A percentile compares a stretch with the other conserved stretches of the same genome.
These are phyloP conservation scores for Xylophagus ater DNA, from an alignment of 2,888 invertebrate genomes.

Conservation along the genomic window DNA sequence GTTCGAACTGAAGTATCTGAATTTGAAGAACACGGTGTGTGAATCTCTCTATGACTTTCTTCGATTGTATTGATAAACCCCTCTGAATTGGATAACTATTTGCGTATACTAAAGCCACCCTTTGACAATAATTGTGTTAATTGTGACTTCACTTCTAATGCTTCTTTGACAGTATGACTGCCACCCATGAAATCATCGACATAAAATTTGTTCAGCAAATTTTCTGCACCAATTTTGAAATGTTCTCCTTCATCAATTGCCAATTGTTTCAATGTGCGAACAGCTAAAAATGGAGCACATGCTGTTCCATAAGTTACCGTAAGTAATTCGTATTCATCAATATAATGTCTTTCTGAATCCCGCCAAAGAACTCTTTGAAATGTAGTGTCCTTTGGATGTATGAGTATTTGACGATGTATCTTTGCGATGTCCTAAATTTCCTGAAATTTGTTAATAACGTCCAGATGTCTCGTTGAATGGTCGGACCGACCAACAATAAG, in stretches of 20 bases:
- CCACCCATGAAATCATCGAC: slow-evolving; percentile 18
- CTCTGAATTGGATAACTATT: no score
- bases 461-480: slow-evolving; percentile 15
- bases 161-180: no score
- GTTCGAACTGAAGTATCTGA: no score
- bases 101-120: no score
- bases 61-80: no score
- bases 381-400: slow-evolving; percentile 10
- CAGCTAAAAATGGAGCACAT: slow-evolving; percentile 17
- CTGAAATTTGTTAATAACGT: slow-evolving; percentile 12
- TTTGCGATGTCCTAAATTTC: slow-evolving; percentile 19
- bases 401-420: slow-evolving; percentile 18
- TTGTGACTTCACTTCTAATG: no score
- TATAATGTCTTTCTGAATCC: background rate
- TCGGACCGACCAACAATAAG: slow-evolving; percentile 12
- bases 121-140: no score
- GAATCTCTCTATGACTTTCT: no score
- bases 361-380: slow-evolving; percentile 18
- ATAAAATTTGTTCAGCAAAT: slow-evolving; percentile 12
- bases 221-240: slow-evolving; percentile 11
- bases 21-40: no score
- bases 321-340: slow-evolving; percentile 13
- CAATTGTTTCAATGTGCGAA: slow-evolving; percentile 13
- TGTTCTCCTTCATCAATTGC: slow-evolving; percentile 8
- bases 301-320: slow-evolving; percentile 18